Base-by-base conservation (phyloP, 2,888 invertebrate species). In the Drosophila cracens region DNA sequence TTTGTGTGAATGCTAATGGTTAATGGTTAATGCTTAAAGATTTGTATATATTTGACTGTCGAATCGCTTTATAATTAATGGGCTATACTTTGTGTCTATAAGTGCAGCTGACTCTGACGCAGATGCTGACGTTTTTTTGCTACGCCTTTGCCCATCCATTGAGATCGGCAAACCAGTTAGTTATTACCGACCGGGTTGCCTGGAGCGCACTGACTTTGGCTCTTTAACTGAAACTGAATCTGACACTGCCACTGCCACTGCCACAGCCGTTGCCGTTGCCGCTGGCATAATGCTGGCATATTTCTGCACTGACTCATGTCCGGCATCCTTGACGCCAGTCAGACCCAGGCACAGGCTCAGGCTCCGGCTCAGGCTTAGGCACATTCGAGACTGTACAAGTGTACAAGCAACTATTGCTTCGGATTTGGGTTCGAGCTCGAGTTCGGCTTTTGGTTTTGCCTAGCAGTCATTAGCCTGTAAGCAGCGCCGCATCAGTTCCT, bases 381-480 rank as follows among this genome's bases (percentile, higher is more conserved):
- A 49, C 57, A 61, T 51, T 63, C 38, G 74, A 52, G 77, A 79
- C 71, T 74, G 75, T 76, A 76, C 71, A 70, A 61, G 61, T 53
- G 36, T 27, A 36, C 13, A 31, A 46, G 54, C n/a, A 58, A 48
- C 62, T 64, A 67, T 52, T 65, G 60, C 43, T 59, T 56, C 18
- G 51, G 25, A 60, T 54, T 57, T 66, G 40, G 49, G 40, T 48
- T 38, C 40, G 31, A 31, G 16, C 36, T 62, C 34, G 38, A 34
- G 25, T 36, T 36, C 27, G 38, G n/a, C n/a, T 38, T 34, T 66
- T 16, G 40, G 40, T 46, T 52, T 72, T 38, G 82, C 79, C 85
- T 76, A 82, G 77, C 86, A 87, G 88, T 88, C 83, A 86, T 88
- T 85, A 88, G 88, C 88, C 86, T 80, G 76, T 82, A 40, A 74